Conservation (phyloP, 2,113 vertebrate species). For the Ciconia boyciana region DNA sequence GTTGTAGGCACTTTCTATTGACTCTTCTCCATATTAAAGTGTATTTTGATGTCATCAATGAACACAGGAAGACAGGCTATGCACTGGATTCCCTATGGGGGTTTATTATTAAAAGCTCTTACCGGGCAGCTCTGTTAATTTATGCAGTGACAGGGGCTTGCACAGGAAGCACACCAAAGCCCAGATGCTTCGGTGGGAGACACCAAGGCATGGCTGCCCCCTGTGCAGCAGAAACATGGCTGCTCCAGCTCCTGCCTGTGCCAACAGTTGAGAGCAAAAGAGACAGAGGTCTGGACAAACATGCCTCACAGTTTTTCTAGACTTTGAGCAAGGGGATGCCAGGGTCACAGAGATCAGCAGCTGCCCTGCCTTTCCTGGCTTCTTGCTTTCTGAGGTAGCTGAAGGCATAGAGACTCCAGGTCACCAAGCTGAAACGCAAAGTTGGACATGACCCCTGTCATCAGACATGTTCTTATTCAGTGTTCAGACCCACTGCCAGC, state of each 20-base stretch:
- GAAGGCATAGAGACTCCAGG: background rate
- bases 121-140: background rate
- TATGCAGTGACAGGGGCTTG: background rate
- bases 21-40: background rate
- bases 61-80: background rate
- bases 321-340: background rate
- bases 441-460: background rate
- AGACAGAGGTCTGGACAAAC: background rate
- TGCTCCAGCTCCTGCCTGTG: background rate
- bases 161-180: background rate
- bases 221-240: background rate
- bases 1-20: background rate
- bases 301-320: background rate
- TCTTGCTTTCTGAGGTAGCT: background rate
- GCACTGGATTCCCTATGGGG: background rate
- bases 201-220: background rate
- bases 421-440: background rate
- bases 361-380: background rate
- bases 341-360: background rate
- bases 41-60: background rate
- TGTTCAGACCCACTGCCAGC: background rate
- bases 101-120: background rate
- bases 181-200: background rate
- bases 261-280: fast-evolving
- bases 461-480: background rate